Evolutionary conservation across 2,113 vertebrate genomes (phyloP), one percentile per base, ranked within the genome.

Genomic region (Oryzias curvinotus): DNA sequence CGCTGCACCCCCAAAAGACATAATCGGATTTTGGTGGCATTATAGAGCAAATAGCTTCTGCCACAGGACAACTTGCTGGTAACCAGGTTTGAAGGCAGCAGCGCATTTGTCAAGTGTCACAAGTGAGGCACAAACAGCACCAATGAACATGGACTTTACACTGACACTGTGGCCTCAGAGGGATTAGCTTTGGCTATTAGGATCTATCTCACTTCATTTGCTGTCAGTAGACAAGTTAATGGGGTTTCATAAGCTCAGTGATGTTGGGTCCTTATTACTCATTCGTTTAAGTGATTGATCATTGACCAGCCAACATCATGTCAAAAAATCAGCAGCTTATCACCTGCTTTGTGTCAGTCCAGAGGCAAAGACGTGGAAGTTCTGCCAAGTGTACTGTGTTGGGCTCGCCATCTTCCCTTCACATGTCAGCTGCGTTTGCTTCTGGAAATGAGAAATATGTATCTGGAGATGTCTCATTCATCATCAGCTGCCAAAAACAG

Each of bases 21-120:
- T 91, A 91, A 92, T 91, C 88, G 68, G 78, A 90, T 92, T 88
- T 82, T 57, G 74, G 74, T 57, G 77, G 83, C 71, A 87, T 89
- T 88, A 89, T 91, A 81, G 68, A 82, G 89, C 74, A 80, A 87
- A 87, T 83, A 77, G 56, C 83, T 68, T 64, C 68, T 73, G 74
- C 81, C 78, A 83, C 73, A 62, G 80, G 83, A 69, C 73, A 74
- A 83, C 79, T 72, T 50, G 59, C 44, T 63, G 68, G 82, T 88
- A 89, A 91, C 90, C 85, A 83, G 82, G 85, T 90, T 89, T 86
- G 79, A 67, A 76, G 71, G 63, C 56, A 76, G 57, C 66, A 12
- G 51, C 61, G 51, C 85, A 86, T 91, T 89, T 88, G 82, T 92
- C 89, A 90, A 79, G 86, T 92, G 91, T 90, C 88, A 87, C 26